Percentiles rank a stretch among this genome's conserved stretches.
Conservation (phyloP, 2,888 invertebrate genomes). For the Tachina fera region DNA sequence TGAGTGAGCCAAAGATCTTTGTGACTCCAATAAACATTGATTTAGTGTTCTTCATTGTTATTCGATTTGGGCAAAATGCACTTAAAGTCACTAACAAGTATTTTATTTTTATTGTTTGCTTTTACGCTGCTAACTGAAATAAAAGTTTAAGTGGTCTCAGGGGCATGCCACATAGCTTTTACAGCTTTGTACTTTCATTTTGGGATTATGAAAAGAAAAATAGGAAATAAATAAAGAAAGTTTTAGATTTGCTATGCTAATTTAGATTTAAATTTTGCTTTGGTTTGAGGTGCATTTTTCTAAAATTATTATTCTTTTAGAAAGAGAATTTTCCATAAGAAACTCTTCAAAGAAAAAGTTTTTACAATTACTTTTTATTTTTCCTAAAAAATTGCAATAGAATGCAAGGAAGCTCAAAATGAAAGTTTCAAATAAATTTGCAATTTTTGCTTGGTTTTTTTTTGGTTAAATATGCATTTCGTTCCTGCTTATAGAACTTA, state of each 20-base stretch:
- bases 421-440: too few species aligned
- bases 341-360: too few species aligned
- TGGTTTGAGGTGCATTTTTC: background rate
- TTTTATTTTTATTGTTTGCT: constrained; percentile 40
- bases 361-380: too few species aligned
- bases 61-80: constrained; percentile 63
- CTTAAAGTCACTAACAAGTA: constrained; percentile 55
- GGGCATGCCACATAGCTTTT: background rate
- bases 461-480: background rate
- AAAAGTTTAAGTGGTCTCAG: constrained; percentile 30
- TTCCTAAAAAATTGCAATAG: too few species aligned
- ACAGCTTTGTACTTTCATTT: background rate
- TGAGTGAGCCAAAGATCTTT: constrained; percentile 7
- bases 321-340: background rate
- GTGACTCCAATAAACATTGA: constrained; percentile 58
- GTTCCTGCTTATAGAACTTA: background rate
- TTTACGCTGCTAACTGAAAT: constrained; percentile 14
- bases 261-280: background rate
- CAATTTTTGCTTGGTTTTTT: background rate
- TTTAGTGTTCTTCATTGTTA: constrained; percentile 66
- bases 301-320: background rate
- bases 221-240: background rate
- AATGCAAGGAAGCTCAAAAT: too few species aligned
- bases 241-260: background rate
- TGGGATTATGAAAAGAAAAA: background rate